Conservation (phyloP, 2,113 vertebrate genomes). For the Pandion haliaetus region DNA sequence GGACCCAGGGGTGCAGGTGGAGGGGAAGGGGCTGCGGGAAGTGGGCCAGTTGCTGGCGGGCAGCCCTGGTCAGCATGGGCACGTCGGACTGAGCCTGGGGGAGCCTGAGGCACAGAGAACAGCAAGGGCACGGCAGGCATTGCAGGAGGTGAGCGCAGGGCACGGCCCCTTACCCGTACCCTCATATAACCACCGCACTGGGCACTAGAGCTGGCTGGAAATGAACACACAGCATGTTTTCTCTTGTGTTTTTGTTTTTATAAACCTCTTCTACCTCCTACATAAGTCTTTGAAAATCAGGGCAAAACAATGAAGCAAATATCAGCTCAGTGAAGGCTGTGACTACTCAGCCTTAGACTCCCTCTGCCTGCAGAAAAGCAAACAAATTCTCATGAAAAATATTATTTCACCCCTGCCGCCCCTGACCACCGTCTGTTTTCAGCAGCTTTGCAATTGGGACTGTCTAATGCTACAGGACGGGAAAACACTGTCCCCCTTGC, state of each 20-base stretch:
- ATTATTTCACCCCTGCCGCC: fast-evolving
- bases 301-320: not conserved
- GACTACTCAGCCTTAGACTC: not conserved
- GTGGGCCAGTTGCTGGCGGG: fast-evolving
- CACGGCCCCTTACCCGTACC: fast-evolving
- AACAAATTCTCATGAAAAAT: not conserved
- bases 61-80: no score
- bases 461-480: fast-evolving
- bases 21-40: not conserved
- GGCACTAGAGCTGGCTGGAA: not conserved
- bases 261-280: not conserved
- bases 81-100: fast-evolving
- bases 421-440: fast-evolving
- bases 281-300: not conserved
- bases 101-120: fast-evolving
- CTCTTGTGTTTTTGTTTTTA: not conserved
- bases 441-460: fast-evolving
- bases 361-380: not conserved
- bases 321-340: fast-evolving
- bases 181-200: fast-evolving
- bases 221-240: fast-evolving
- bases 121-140: not conserved
- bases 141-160: not conserved
- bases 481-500: fast-evolving
- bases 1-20: fast-evolving